A percentile compares a stretch with the other conserved stretches of the same genome.
Conservation (phyloP, 2,888 invertebrate genomes). For the Trichopria drosophilae region DNA sequence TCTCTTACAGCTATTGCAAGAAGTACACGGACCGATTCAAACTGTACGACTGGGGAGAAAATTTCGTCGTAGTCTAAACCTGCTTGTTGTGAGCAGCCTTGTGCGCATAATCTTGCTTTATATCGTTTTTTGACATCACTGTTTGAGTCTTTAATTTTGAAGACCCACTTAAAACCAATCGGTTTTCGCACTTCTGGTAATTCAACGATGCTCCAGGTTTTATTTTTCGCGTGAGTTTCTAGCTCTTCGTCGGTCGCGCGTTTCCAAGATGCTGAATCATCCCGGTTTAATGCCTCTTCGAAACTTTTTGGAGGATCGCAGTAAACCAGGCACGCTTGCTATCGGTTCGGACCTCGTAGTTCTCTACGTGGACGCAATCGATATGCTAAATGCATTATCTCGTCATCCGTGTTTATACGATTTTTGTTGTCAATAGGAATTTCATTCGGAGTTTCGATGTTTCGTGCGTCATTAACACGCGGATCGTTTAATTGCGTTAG, state of each 20-base stretch:
- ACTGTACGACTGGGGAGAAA: conserved; percentile 8
- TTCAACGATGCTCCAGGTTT: conserved; percentile 7
- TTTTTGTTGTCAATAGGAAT: too few relatives aligned
- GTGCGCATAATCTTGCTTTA: conserved; percentile 25
- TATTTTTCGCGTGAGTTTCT: conserved; percentile 1
- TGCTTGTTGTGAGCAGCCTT: conserved; percentile 16
- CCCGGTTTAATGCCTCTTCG: too few relatives aligned
- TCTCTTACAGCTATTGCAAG: conserved; percentile 15
- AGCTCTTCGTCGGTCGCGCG: conserved; percentile 10
- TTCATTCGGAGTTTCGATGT: too few relatives aligned
- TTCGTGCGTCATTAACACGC: too few relatives aligned
- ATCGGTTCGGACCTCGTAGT: conserved; percentile 1
- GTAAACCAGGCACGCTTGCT: too few relatives aligned
- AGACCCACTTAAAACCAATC: conserved; percentile 7
- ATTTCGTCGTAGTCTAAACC: conserved; percentile 10
- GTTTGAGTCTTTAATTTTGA: conserved; percentile 1
- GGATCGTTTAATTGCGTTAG: too few relatives aligned
- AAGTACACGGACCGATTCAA: conserved; percentile 13
- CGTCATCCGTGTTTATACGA: too few relatives aligned
- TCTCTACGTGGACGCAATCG: background rate
- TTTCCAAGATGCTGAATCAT: too few relatives aligned
- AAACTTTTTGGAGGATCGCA: too few relatives aligned
- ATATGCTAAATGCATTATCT: background rate
- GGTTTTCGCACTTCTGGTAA: conserved; percentile 3
- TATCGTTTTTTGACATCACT: background rate